A percentile compares a stretch with the other conserved stretches of the same genome.
Conservation (phyloP, 92 coral and sea anemone genomes). For the Montipora capitata region DNA sequence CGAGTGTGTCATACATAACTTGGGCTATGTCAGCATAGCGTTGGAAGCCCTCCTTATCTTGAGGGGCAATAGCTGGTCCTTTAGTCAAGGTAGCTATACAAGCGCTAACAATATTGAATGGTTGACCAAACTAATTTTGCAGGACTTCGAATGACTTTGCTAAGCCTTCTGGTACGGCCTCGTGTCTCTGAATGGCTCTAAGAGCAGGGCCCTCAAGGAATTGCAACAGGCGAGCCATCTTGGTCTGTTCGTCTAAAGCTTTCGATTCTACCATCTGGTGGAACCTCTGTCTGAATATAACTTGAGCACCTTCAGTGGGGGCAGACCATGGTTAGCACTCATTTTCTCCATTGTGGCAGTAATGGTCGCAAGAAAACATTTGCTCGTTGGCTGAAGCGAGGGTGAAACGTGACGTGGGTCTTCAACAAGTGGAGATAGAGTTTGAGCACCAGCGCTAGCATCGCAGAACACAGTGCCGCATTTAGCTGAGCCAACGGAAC, state of each 20-base stretch:
- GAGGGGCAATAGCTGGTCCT: slow-evolving; percentile 62
- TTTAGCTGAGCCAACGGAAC: background rate
- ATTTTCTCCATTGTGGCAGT: slow-evolving; percentile 65
- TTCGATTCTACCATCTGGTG: slow-evolving; percentile 68
- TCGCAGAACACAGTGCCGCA: background rate
- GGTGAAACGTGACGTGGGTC: background rate
- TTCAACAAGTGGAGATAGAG: background rate
- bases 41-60: slow-evolving; percentile 53
- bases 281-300: slow-evolving; percentile 66
- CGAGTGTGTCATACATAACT: slow-evolving; percentile 70
- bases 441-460: background rate
- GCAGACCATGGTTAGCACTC: slow-evolving; percentile 66
- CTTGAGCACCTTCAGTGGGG: slow-evolving; percentile 53
- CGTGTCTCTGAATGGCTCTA: slow-evolving; percentile 68
- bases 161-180: slow-evolving; percentile 72
- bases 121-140: slow-evolving; percentile 70
- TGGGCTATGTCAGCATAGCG: slow-evolving; percentile 70
- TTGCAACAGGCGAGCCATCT: slow-evolving; percentile 80
- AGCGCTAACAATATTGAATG: slow-evolving; percentile 69
- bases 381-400: slow-evolving; percentile 6
- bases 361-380: slow-evolving; percentile 35
- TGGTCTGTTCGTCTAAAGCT: slow-evolving; percentile 71
- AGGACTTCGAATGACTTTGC: slow-evolving; percentile 63
- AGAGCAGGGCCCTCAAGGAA: slow-evolving; percentile 79
- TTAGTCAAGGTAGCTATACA: slow-evolving; percentile 69